Conservation (phyloP, 1,140 invertebrate genomes). For the Cheumatopsyche charites region DNA sequence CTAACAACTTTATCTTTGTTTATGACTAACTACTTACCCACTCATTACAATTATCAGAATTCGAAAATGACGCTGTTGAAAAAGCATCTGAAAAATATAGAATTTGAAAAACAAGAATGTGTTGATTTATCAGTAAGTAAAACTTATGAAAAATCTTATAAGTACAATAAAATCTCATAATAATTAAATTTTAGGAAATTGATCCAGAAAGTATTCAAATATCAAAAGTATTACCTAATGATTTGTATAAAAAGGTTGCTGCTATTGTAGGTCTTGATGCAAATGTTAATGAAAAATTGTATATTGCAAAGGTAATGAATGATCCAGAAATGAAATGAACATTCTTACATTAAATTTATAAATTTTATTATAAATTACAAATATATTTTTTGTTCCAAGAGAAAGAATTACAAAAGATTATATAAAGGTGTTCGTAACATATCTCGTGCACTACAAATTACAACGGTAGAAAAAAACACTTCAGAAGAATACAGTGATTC, state of each 20-base stretch:
- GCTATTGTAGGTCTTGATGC: constrained; percentile 46
- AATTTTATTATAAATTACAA: neutral
- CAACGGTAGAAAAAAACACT: constrained; percentile 36
- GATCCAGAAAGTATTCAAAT: constrained; percentile 50
- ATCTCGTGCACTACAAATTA: constrained; percentile 34
- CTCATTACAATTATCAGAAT: neutral
- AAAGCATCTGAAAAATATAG: neutral
- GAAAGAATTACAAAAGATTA: constrained; percentile 41
- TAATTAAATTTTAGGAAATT: constrained; percentile 5
- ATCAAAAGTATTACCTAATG: constrained; percentile 53
- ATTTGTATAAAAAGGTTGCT: constrained; percentile 53
- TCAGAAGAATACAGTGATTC: constrained; percentile 43
- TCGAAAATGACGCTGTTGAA: constrained; percentile 1
- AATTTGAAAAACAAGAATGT: neutral
- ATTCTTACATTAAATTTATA: neutral
- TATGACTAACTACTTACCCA: neutral
- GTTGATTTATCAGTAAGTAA: neutral
- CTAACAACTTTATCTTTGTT: neutral
- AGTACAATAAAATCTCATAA: neutral
- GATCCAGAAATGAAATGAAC: neutral
- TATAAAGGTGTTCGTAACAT: constrained; percentile 43
- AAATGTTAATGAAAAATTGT: constrained; percentile 50
- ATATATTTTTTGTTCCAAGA: constrained; percentile 30
- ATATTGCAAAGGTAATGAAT: constrained; percentile 36
- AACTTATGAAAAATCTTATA: neutral